Evolutionary conservation across 2,113 vertebrate species (phyloP), one percentile per base, ranked within the genome.

Genomic region (Ceyx cyanopectus): DNA sequence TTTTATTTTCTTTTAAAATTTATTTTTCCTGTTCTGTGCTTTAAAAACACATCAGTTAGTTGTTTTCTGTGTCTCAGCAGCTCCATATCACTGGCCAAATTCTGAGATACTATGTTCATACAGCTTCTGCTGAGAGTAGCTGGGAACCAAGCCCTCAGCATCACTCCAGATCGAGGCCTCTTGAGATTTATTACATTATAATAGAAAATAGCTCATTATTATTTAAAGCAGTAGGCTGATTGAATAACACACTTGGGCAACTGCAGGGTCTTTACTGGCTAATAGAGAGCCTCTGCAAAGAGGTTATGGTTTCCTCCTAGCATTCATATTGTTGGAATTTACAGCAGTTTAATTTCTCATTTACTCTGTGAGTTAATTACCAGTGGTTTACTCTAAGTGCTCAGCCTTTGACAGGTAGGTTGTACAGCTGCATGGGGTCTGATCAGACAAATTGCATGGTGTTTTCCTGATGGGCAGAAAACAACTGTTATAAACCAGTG

Each of bases 301-400:
- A 91, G 24, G 45, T 81, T 84, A 37, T 66, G 84, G 43, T 89
- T 93, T 94, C 78, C 22, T 85, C 23, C 45, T 66, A 62, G 29
- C 12, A 2, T 81, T 75, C 0, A 0, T 41, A 30, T 29, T 46
- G 7, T 32, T 70, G 78, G 66, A 89, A 79, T 87, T 79, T 74
- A 70, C 26, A 85, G n/a, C 1, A 3, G 72, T 77, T 86, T 75
- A 77, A 70, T 77, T 94, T 73, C 75, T 93, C 45, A 15, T 87
- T 79, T 93, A 34, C 32, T 76, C 51, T 57, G 8, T 0, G 8
- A 76, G 56, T 89, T 89, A 85, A 70, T 85, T 96, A 40, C 43
- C 77, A 73, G 41, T 46, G 37, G 56, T 68, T 91, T 79, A 41
- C 66, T 85, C 14, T 34, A 79, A 76, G 32, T 63, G 32, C 46